A percentile compares a stretch with the other conserved stretches of the same genome.
Conservation (phyloP, 2,797 vertebrate species). For the Anisognathus igniventris region DNA sequence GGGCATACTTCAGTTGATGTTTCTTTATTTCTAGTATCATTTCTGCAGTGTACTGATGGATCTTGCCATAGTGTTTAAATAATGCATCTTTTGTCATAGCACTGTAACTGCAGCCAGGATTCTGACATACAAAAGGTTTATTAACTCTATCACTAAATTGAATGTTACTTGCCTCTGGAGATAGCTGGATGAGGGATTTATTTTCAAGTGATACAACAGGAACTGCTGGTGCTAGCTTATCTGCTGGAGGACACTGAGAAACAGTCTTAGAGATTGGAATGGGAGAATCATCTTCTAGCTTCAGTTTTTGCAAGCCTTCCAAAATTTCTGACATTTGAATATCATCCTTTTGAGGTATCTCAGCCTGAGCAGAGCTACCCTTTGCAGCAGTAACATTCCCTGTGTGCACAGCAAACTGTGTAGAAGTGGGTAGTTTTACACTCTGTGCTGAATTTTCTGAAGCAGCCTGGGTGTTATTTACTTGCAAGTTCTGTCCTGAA, state of each 20-base stretch:
- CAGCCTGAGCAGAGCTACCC: slow-evolving; percentile 57
- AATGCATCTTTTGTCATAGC: slow-evolving; percentile 90
- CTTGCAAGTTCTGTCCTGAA: slow-evolving; percentile 51
- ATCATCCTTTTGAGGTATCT: slow-evolving; percentile 71
- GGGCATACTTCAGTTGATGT: slow-evolving; percentile 88
- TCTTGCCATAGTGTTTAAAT: slow-evolving; percentile 92
- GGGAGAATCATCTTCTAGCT: slow-evolving; percentile 77
- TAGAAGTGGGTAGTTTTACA: slow-evolving; percentile 21
- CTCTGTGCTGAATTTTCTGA: slow-evolving; percentile 30
- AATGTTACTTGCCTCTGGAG: slow-evolving; percentile 69
- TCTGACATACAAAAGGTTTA: slow-evolving; percentile 88
- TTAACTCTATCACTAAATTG: slow-evolving; percentile 74
- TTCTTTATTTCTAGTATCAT: slow-evolving; percentile 91
- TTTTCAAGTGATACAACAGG: slow-evolving; percentile 43
- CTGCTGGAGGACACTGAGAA: slow-evolving; percentile 60
- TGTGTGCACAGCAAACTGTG: slow-evolving; percentile 24
- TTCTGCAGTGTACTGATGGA: slow-evolving; percentile 87
- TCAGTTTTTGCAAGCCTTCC: slow-evolving; percentile 83
- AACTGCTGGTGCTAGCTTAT: slow-evolving; percentile 44
- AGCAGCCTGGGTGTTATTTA: slow-evolving; percentile 42
- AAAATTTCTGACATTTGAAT: slow-evolving; percentile 83
- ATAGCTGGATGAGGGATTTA: slow-evolving; percentile 50
- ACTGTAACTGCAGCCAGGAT: slow-evolving; percentile 83
- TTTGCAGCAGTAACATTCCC: slow-evolving; percentile 35
- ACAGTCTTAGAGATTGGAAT: slow-evolving; percentile 47